Evolutionary conservation across 2,113 vertebrate species (phyloP).

Genomic region (Bothrops jararaca): DNA sequence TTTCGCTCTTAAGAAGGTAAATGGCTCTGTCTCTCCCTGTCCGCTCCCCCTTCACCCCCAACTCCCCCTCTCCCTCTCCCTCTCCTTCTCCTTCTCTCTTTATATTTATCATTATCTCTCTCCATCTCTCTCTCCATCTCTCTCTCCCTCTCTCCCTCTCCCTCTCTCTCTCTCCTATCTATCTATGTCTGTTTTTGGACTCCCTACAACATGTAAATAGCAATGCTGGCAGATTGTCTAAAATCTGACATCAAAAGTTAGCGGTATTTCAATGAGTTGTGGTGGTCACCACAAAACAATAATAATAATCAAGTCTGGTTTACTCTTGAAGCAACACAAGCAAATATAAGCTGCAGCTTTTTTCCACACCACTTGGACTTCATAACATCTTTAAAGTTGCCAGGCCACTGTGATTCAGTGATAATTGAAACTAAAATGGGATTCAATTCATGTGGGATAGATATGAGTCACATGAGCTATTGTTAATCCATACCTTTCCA

Average conservation of each 20-base stretch:
- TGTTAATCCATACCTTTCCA: neutral
- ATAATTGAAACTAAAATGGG: neutral
- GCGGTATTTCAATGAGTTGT: neutral
- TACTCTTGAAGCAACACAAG: neutral
- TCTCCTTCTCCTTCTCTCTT: too few species aligned
- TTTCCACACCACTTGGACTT: neutral
- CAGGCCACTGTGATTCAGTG: neutral
- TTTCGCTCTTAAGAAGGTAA: too few species aligned
- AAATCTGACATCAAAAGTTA: neutral
- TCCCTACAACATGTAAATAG: neutral
- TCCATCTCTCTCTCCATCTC: too few species aligned
- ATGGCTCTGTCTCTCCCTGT: too few species aligned
- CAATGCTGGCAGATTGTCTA: neutral
- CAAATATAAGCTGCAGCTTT: neutral
- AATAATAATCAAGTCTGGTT: neutral
- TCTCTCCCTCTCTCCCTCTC: too few species aligned
- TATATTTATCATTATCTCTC: too few species aligned
- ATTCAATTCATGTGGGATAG: neutral
- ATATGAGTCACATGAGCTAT: neutral
- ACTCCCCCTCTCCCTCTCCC: too few species aligned
- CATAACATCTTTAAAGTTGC: neutral
- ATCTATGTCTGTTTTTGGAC: neutral
- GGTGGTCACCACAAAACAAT: neutral
- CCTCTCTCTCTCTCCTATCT: too few species aligned
- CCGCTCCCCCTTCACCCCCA: too few species aligned